Conservation (phyloP, 2,888 invertebrate genomes). For the Gymnosoma rotundatum region DNA sequence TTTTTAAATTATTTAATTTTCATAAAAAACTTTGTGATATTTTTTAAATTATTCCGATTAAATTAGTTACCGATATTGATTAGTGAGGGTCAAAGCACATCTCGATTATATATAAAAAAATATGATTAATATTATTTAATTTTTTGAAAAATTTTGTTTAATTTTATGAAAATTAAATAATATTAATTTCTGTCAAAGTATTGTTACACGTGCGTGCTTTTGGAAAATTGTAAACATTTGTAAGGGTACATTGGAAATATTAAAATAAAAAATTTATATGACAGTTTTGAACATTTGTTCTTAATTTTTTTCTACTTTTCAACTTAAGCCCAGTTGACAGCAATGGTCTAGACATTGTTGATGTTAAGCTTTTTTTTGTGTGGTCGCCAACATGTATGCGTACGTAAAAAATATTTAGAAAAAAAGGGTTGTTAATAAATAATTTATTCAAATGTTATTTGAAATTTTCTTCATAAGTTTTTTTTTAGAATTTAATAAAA, state of each 20-base stretch:
- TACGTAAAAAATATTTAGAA: background rate
- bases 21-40: no score
- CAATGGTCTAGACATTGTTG: slow-evolving; percentile 34
- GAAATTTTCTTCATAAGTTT: background rate
- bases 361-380: background rate
- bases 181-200: no score
- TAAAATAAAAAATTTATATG: background rate
- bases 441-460: slow-evolving; percentile 18
- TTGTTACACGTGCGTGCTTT: slow-evolving; percentile 25
- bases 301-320: background rate
- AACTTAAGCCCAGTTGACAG: slow-evolving; percentile 11
- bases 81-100: no score
- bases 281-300: background rate
- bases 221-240: background rate
- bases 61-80: no score
- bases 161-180: no score
- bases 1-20: no score
- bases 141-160: no score
- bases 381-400: background rate
- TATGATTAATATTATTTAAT: no score
- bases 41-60: no score
- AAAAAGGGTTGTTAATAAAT: slow-evolving; percentile 26
- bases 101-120: no score
- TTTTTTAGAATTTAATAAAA: no score
- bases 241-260: no score